phyloP scores from a whole-genome alignment of 2,888 invertebrate genomes.

The Brachypalpus laphriformis region DNA sequence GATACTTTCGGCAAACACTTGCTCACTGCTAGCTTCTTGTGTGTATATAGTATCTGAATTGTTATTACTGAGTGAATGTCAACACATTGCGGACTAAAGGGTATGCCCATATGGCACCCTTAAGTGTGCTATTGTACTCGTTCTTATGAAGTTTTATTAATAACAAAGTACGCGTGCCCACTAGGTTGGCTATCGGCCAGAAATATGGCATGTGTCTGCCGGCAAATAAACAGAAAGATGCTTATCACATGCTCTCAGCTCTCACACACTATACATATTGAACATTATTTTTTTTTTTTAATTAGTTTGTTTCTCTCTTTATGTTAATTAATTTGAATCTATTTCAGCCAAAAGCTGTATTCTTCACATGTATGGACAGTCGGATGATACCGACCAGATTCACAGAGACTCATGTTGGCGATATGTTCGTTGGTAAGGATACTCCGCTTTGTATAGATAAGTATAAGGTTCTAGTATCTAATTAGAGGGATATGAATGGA shows the following conservation, averaged over 20 bases:
- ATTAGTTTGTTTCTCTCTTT: constrained; percentile 69
- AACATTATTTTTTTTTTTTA: background rate
- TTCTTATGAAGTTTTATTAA: constrained; percentile 6
- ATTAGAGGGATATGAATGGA: constrained; percentile 28
- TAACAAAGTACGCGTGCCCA: constrained; percentile 8
- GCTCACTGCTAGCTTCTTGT: background rate
- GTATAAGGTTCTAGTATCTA: background rate
- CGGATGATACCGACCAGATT: constrained; percentile 98
- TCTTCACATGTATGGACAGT: constrained; percentile 99
- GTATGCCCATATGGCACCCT: background rate
- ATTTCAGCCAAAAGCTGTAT: constrained; percentile 96
- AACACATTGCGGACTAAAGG: background rate
- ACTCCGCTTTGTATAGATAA: no score
- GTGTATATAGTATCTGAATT: no score
- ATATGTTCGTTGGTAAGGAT: constrained; percentile 96
- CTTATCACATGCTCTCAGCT: constrained; percentile 18
- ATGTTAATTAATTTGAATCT: constrained; percentile 65
- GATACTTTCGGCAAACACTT: constrained; percentile 23
- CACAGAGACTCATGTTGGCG: constrained; percentile 97
- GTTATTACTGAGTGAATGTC: constrained; percentile 16
- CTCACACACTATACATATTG: background rate
- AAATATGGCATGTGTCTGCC: background rate
- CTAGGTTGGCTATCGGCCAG: constrained; percentile 45
- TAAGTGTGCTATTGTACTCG: background rate
- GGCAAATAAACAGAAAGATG: background rate